Evolutionary conservation across 2,797 vertebrate genomes (phyloP).

Genomic region (Centroberyx gerrardi): DNA sequence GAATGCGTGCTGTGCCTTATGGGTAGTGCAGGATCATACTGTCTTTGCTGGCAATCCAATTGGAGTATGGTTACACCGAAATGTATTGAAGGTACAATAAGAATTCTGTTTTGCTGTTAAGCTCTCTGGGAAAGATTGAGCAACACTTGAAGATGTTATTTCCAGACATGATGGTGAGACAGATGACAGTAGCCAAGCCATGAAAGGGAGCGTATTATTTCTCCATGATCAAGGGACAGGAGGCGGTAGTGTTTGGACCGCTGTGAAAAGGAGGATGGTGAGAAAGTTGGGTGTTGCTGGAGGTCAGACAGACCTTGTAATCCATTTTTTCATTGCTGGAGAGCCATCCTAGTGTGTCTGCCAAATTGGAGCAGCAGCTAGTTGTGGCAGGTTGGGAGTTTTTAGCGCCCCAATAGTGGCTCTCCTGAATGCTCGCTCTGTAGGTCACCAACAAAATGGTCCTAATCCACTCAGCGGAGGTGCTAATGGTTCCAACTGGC

Average conservation of each 20-base stretch:
- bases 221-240: neutral
- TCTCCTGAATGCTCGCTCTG: constrained; percentile 14
- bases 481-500: constrained; percentile 70
- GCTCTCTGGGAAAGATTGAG: neutral
- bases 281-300: constrained; percentile 44
- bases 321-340: constrained; percentile 38
- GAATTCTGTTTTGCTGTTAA: neutral
- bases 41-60: neutral
- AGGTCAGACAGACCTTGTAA: constrained; percentile 65
- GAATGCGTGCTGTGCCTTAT: constrained; percentile 72
- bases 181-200: neutral
- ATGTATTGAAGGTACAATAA: too few species aligned
- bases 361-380: constrained; percentile 58
- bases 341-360: constrained; percentile 33
- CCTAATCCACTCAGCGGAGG: constrained; percentile 66
- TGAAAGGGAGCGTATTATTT: neutral
- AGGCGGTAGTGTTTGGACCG: neutral
- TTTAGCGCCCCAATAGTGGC: constrained; percentile 36
- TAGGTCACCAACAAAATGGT: constrained; percentile 60
- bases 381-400: constrained; percentile 40
- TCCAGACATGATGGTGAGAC: neutral
- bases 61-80: neutral
- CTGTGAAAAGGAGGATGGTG: constrained; percentile 19
- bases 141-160: neutral
- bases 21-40: constrained; percentile 25